These are phyloP conservation scores for Protaetia brevitarsis DNA, from an alignment of 1,140 invertebrate species.

Conservation along the genomic window DNA sequence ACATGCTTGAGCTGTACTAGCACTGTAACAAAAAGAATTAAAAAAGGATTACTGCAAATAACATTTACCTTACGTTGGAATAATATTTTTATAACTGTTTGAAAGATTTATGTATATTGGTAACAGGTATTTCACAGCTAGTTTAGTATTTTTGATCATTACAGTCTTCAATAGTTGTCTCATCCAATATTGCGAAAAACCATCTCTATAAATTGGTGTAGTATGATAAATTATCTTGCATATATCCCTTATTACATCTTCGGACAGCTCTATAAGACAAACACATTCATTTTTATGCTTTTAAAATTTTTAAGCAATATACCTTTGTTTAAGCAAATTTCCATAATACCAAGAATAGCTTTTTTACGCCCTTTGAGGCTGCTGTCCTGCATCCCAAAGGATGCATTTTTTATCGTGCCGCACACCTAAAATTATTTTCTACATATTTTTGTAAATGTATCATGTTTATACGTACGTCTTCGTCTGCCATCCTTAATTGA, in stretches of 20 bases:
- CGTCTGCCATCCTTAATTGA: constrained; percentile 13
- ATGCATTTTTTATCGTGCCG: constrained; percentile 68
- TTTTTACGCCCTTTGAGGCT: constrained; percentile 70
- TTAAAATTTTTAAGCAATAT: constrained; percentile 34
- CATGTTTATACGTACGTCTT: neutral
- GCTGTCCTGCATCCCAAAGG: constrained; percentile 72
- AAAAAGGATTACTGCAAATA: constrained; percentile 24
- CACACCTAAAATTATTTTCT: constrained; percentile 4
- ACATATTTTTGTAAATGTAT: neutral
- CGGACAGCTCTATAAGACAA: constrained; percentile 64
- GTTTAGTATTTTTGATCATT: constrained; percentile 61
- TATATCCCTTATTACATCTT: constrained; percentile 72
- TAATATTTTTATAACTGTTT: constrained; percentile 61
- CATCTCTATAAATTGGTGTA: constrained; percentile 74
- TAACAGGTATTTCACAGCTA: constrained; percentile 67
- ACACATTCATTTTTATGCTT: constrained; percentile 19
- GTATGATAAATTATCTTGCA: constrained; percentile 72
- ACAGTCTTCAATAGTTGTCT: constrained; percentile 66
- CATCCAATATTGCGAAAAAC: constrained; percentile 70
- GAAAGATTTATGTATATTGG: constrained; percentile 60
- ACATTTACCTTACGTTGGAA: constrained; percentile 62
- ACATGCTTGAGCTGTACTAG: constrained; percentile 60
- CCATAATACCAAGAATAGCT: constrained; percentile 68
- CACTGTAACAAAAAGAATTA: constrained; percentile 49
- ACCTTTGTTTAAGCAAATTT: constrained; percentile 72